A percentile compares a stretch with the other conserved stretches of the same genome.
Evolutionary conservation across 2,113 vertebrate species (phyloP).

Genomic region (Zeus faber): DNA sequence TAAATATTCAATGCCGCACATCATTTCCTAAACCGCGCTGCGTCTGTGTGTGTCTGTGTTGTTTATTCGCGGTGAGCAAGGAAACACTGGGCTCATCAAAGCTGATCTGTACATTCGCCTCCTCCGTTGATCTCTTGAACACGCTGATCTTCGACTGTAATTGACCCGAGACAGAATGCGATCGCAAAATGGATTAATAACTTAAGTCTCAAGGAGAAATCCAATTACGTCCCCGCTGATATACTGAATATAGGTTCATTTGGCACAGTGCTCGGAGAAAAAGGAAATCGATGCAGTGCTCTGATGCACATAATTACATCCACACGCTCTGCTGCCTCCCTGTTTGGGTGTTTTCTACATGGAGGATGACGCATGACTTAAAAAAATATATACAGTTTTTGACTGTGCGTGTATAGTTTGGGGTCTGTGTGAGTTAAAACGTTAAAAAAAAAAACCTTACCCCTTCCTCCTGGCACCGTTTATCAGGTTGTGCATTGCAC

Average conservation of each 20-base stretch:
- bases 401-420: neutral
- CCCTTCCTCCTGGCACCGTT: conserved; percentile 76
- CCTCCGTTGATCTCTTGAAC: neutral
- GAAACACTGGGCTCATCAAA: neutral
- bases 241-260: conserved; percentile 25
- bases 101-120: neutral
- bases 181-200: no score
- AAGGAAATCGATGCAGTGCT: conserved; percentile 10
- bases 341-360: neutral
- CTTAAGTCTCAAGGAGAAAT: conserved; percentile 21
- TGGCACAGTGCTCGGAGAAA: conserved; percentile 14
- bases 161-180: no score
- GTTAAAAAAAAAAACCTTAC: conserved; percentile 65
- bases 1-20: neutral
- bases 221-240: conserved; percentile 22
- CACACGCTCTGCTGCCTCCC: neutral
- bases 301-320: conserved; percentile 1
- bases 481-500: conserved; percentile 60
- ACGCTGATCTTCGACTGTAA: no score
- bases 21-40: neutral
- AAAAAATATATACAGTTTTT: no score
- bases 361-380: neutral
- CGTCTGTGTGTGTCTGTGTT: no score
- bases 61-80: neutral
- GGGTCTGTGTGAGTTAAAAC: neutral